Conservation (phyloP, 2,113 vertebrate species). For the Marcusenius ussheri region DNA sequence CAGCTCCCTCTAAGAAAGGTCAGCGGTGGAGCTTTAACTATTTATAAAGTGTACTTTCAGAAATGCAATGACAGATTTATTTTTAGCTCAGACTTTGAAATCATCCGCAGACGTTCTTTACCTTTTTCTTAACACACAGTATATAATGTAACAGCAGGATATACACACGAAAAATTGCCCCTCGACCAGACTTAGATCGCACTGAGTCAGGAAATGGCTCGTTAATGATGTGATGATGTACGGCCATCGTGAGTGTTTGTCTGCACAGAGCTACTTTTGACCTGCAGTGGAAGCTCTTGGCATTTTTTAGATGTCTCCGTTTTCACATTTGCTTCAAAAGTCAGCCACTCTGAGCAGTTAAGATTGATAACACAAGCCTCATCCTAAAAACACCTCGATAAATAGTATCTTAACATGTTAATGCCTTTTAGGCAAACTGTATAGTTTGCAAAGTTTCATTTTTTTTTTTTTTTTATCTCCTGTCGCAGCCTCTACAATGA, state of each 20-base stretch:
- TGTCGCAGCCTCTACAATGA: not conserved
- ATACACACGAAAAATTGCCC: not conserved
- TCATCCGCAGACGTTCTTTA: not conserved
- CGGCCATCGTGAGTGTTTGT: too few relatives aligned
- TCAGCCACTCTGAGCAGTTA: not conserved
- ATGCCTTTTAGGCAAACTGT: slow-evolving; percentile 1
- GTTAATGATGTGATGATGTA: not conserved
- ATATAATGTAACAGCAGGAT: not conserved
- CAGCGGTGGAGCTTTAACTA: not conserved
- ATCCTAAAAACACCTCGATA: not conserved
- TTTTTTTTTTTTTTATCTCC: not conserved
- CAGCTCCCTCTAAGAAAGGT: not conserved
- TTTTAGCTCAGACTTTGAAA: not conserved
- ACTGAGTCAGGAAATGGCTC: not conserved
- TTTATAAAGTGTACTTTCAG: not conserved
- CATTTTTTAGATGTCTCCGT: not conserved
- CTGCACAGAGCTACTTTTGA: not conserved
- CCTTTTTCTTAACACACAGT: not conserved
- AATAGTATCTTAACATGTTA: not conserved
- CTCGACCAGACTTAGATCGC: not conserved
- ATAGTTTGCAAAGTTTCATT: not conserved
- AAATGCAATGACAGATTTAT: not conserved
- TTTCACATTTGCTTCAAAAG: not conserved
- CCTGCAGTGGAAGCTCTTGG: not conserved
- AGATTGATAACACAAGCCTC: not conserved